Evolutionary conservation across 2,797 vertebrate genomes (phyloP), one percentile per base, ranked within the genome.

Genomic region (Amblyraja radiata): DNA sequence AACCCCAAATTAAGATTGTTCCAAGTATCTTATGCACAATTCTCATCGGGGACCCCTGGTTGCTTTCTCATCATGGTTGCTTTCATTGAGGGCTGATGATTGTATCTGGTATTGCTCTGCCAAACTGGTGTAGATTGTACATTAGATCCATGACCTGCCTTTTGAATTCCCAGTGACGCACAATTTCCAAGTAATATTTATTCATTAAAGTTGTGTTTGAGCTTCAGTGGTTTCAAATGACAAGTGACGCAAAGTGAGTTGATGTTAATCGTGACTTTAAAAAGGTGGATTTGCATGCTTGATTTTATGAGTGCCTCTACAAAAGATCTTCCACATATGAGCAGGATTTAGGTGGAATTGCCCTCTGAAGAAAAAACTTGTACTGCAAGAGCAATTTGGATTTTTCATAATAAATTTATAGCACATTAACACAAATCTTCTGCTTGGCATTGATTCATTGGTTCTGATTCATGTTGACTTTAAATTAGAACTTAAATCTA

Each of bases 181-280:
- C 71, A 73, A 21, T 6, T n/a, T 65, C 32, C 83, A 86, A 18
- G 58, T 32, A 65, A 86, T 86, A 61, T 63, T 86, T 86, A 86
- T 32, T 86, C 61, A 68, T 68, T 63, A 65, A 88, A n/a, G 61
- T 21, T 68, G 8, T 63, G 61, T 88, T 88, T 65, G 63, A 32
- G n/a, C 2, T 88, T 8, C n/a, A 68, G n/a, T 88, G 84, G 28
- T 88, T 88, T 88, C 84, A 88, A 65, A 88, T 88, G 63, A 32
- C 1, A 88, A 68, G n/a, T 68, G 63, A 36, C 18, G 16, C 84
- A 68, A 63, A n/a, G 11, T 68, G 16, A 88, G 61, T 88, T 68
- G 84, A 21, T 68, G 8, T 68, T 13, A 63, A 32, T 0, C 7
- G 5, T 14, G 8, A 68, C n/a, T 1, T 2, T 65, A 65, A n/a